Conservation (phyloP, 2,113 vertebrate species). For the Syngnathus floridae region DNA sequence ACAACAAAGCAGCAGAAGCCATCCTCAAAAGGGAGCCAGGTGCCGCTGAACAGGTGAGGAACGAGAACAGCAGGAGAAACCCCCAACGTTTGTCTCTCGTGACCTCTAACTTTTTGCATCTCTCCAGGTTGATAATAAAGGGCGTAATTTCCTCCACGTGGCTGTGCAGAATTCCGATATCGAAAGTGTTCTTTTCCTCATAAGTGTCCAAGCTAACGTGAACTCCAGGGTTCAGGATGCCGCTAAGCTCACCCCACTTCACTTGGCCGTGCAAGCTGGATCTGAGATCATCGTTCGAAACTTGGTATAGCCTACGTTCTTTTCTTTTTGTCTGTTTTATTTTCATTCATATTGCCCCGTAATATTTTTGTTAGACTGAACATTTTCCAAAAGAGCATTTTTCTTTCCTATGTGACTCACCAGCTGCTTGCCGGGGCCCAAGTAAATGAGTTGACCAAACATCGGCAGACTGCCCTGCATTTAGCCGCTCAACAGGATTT, state of each 20-base stretch:
- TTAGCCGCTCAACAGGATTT: constrained; percentile 94
- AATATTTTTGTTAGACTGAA: not conserved
- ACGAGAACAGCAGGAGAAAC: too few species aligned
- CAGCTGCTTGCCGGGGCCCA: constrained; percentile 95
- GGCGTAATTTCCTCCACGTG: constrained; percentile 92
- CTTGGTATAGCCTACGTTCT: constrained; percentile 68
- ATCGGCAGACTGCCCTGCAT: constrained; percentile 93
- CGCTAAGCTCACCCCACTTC: constrained; percentile 90
- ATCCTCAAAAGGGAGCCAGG: constrained; percentile 92
- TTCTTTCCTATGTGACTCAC: constrained; percentile 3
- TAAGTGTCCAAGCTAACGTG: constrained; percentile 95
- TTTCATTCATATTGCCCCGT: not conserved
- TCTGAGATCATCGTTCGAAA: constrained; percentile 98
- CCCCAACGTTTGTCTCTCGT: not conserved
- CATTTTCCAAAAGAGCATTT: constrained; percentile 6
- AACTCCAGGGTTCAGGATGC: constrained; percentile 95
- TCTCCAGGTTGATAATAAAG: constrained; percentile 91
- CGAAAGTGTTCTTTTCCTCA: constrained; percentile 96
- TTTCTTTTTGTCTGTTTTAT: not conserved
- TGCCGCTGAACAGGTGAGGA: constrained; percentile 88
- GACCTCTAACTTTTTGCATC: constrained; percentile 5
- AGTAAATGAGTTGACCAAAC: constrained; percentile 95
- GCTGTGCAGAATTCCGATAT: constrained; percentile 95
- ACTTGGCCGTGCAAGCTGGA: constrained; percentile 92
- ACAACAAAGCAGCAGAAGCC: constrained; percentile 94